Percentiles rank a stretch among this genome's conserved stretches.
Conservation (phyloP, 2,113 vertebrate species). For the Galbula dea region DNA sequence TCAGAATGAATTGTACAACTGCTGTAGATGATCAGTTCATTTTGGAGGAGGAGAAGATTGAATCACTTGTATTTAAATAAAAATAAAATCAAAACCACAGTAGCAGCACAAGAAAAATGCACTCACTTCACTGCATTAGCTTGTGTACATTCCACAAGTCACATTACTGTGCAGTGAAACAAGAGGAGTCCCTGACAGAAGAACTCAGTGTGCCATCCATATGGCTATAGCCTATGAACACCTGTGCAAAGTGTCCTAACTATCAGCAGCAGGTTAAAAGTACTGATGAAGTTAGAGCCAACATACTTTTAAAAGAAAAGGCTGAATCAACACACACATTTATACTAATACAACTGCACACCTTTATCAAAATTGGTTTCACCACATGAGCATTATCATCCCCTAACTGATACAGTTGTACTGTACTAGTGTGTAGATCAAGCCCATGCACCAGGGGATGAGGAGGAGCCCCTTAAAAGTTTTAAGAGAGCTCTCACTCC, state of each 20-base stretch:
- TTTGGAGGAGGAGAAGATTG: neutral
- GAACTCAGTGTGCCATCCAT: neutral
- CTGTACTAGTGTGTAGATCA: neutral
- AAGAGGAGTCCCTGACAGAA: neutral
- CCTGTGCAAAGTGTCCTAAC: neutral
- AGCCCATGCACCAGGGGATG: neutral
- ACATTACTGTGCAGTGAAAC: neutral
- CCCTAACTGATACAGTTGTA: neutral
- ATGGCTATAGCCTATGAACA: neutral
- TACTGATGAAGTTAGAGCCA: neutral
- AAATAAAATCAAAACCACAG: neutral
- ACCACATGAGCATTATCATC: neutral
- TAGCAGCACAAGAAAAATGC: neutral
- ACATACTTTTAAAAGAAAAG: neutral
- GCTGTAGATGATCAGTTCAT: neutral
- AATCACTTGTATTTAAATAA: neutral
- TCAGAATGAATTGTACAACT: neutral
- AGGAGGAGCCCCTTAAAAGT: neutral
- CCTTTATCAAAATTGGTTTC: neutral
- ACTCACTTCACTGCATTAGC: neutral
- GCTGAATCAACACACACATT: neutral
- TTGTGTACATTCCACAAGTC: neutral
- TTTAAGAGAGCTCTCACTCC: neutral
- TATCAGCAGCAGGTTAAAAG: neutral
- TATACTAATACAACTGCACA: neutral